phyloP scores from a whole-genome alignment of 2,797 vertebrate species.

The Eulemur coronatus region DNA sequence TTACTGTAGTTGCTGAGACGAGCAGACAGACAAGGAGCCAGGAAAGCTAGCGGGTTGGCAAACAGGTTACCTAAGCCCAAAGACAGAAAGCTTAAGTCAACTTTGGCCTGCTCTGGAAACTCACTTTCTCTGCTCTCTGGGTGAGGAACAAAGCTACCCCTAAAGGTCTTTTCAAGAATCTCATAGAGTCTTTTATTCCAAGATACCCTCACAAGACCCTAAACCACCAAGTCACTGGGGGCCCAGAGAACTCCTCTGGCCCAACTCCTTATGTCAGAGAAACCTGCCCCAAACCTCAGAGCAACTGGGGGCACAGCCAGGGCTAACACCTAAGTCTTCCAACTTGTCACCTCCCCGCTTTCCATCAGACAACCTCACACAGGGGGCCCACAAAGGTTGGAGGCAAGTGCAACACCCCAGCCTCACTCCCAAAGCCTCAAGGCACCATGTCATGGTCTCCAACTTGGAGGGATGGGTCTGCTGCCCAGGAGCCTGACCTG shows the following conservation, averaged over 20 bases:
- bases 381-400: background rate
- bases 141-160: background rate
- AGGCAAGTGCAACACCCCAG: background rate
- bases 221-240: background rate
- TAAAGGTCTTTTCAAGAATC: background rate
- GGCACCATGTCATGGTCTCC: background rate
- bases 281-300: background rate
- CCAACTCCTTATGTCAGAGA: background rate
- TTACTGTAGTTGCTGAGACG: background rate
- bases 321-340: background rate
- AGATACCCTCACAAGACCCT: background rate
- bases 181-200: background rate
- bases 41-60: background rate
- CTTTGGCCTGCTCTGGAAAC: constrained; percentile 1
- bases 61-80: background rate
- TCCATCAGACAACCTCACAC: background rate
- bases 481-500: constrained; percentile 47
- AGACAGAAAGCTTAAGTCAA: background rate
- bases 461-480: background rate
- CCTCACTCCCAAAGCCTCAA: constrained; percentile 22
- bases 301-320: background rate
- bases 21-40: constrained; percentile 23
- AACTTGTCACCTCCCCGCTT: background rate
- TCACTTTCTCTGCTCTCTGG: background rate
- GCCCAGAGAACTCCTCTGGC: background rate